These are phyloP conservation scores for Augochlorella aurata DNA, from an alignment of 2,888 invertebrate species.

Conservation along the genomic window DNA sequence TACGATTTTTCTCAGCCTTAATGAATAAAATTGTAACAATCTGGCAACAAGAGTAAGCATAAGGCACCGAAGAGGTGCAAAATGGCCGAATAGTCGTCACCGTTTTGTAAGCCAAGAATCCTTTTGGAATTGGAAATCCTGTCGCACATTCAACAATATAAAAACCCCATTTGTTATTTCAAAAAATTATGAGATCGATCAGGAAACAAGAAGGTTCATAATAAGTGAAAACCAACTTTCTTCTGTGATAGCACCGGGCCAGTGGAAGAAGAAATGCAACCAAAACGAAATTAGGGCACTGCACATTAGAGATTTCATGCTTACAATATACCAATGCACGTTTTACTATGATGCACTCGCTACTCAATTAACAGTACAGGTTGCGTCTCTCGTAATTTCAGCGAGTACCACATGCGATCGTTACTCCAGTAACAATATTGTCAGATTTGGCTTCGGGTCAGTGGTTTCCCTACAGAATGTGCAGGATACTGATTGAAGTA, in stretches of 20 bases:
- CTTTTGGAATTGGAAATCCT: slow-evolving; percentile 44
- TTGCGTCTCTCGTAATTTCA: slow-evolving; percentile 18
- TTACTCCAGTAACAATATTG: slow-evolving; percentile 37
- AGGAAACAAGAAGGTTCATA: not conserved
- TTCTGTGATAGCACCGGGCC: not conserved
- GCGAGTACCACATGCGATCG: slow-evolving; percentile 17
- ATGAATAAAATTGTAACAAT: slow-evolving; percentile 70
- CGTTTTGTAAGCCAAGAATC: slow-evolving; percentile 66
- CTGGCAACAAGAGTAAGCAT: slow-evolving; percentile 75
- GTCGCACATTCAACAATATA: slow-evolving; percentile 3
- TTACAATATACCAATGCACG: slow-evolving; percentile 16
- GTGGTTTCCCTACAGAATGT: slow-evolving; percentile 48
- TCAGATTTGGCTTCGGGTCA: slow-evolving; percentile 32
- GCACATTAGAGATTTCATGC: slow-evolving; percentile 50
- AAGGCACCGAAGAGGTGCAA: slow-evolving; percentile 66
- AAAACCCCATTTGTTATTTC: not conserved
- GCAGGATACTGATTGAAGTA: slow-evolving; percentile 30
- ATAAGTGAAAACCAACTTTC: slow-evolving; percentile 45
- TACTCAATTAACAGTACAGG: slow-evolving; percentile 2
- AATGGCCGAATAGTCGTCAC: slow-evolving; percentile 62
- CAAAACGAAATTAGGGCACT: slow-evolving; percentile 45
- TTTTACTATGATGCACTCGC: slow-evolving; percentile 28
- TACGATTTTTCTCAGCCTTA: slow-evolving; percentile 66
- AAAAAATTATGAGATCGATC: not conserved
- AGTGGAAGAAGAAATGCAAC: slow-evolving; percentile 28